These are phyloP conservation scores for Strix aluco DNA, from an alignment of 2,113 vertebrate species.

Conservation along the genomic window DNA sequence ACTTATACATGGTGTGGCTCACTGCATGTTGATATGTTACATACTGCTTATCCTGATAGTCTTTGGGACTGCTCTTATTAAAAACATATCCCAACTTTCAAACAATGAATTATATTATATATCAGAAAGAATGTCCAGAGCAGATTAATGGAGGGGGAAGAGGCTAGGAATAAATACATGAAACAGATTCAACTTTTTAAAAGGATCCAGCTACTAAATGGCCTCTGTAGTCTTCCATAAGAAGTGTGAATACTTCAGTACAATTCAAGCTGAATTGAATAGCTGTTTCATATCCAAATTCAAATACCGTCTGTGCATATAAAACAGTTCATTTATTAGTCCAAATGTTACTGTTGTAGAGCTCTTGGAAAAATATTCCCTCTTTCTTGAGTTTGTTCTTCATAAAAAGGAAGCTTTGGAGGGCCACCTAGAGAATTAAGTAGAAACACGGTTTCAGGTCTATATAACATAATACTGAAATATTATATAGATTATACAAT, in stretches of 20 bases:
- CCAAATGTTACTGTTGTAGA: conserved; percentile 70
- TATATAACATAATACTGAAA: not conserved
- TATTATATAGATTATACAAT: conserved; percentile 26
- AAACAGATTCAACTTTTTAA: conserved; percentile 69
- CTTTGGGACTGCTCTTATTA: not conserved
- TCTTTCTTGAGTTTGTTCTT: conserved; percentile 66
- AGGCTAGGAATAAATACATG: conserved; percentile 64
- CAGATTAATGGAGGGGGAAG: conserved; percentile 56
- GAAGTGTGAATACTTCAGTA: conserved; percentile 76
- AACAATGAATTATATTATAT: conserved; percentile 28
- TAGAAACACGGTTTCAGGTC: conserved; percentile 18
- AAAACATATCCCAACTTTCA: conserved; percentile 31
- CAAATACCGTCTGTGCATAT: conserved; percentile 76
- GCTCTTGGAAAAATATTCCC: conserved; percentile 71
- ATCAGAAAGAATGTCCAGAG: conserved; percentile 42
- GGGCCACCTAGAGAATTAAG: conserved; percentile 59
- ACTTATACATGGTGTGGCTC: not conserved
- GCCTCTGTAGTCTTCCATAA: conserved; percentile 73
- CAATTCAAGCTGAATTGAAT: conserved; percentile 74
- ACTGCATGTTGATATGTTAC: not conserved
- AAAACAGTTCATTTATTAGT: conserved; percentile 74
- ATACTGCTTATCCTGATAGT: not conserved
- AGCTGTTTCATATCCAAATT: conserved; percentile 73
- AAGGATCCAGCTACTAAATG: conserved; percentile 72
- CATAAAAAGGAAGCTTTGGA: conserved; percentile 56